Evolutionary conservation across 2,113 vertebrate species (phyloP).

Genomic region (Etheostoma cragini): DNA sequence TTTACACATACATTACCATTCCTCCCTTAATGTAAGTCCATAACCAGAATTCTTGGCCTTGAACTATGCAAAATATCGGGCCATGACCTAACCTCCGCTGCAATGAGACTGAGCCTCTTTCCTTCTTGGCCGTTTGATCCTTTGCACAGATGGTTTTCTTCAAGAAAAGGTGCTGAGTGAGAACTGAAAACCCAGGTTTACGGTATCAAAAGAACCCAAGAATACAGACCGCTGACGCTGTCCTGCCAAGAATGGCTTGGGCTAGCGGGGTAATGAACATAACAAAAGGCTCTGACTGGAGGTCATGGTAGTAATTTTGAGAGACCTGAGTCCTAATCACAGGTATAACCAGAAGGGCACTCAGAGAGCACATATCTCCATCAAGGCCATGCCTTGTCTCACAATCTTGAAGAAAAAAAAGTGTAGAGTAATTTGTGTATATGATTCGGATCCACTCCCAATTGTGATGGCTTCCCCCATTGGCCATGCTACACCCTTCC

Average conservation of each 20-base stretch:
- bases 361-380: no score
- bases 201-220: constrained; percentile 43
- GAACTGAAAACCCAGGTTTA: constrained; percentile 64
- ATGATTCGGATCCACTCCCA: no score
- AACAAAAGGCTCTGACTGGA: constrained; percentile 31
- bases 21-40: constrained; percentile 34
- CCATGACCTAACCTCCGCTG: constrained; percentile 43
- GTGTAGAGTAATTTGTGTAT: no score
- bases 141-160: constrained; percentile 74
- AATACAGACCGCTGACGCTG: constrained; percentile 12
- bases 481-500: no score
- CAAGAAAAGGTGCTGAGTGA: constrained; percentile 71
- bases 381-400: no score
- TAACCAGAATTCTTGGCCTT: constrained; percentile 45
- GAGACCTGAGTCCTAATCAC: background rate
- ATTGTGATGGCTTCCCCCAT: no score
- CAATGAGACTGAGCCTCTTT: constrained; percentile 44
- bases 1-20: constrained; percentile 26
- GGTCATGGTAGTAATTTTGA: constrained; percentile 20
- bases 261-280: constrained; percentile 31
- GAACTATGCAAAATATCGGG: constrained; percentile 31
- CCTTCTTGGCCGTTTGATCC: constrained; percentile 61
- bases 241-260: constrained; percentile 31
- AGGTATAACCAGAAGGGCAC: background rate
- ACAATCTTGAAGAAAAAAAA: no score